A percentile compares a stretch with the other conserved stretches of the same genome.
Conservation (phyloP, 2,888 invertebrate genomes). For the Colostygia pectinataria region DNA sequence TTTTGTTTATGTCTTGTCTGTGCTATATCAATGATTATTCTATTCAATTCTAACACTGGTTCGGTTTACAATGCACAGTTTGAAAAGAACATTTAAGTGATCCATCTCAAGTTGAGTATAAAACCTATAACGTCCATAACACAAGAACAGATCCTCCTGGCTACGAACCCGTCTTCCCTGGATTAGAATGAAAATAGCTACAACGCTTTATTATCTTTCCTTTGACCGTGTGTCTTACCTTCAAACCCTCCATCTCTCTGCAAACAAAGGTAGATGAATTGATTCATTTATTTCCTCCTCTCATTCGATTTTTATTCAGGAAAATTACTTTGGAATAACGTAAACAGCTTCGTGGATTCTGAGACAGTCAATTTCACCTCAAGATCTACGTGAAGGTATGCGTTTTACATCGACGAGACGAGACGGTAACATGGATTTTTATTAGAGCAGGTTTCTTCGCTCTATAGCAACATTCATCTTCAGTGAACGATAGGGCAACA, state of each 20-base stretch:
- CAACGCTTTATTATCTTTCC: constrained; percentile 77
- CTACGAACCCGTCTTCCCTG: constrained; percentile 26
- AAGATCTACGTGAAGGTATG: constrained; percentile 21
- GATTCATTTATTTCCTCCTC: constrained; percentile 51
- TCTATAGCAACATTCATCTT: constrained; percentile 72
- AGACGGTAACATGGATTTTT: constrained; percentile 53
- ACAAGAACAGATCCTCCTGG: too few relatives aligned
- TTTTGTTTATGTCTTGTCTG: too few relatives aligned
- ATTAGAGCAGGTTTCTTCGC: constrained; percentile 65
- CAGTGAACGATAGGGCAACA: constrained; percentile 39
- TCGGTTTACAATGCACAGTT: too few relatives aligned
- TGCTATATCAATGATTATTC: too few relatives aligned
- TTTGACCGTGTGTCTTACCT: constrained; percentile 78
- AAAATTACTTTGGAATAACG: constrained; percentile 7
- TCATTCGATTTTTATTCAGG: constrained; percentile 30
- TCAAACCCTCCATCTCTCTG: constrained; percentile 50
- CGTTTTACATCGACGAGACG: constrained; percentile 38
- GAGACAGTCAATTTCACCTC: not conserved
- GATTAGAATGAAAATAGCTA: constrained; percentile 75
- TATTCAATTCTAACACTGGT: too few relatives aligned
- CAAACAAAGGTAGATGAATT: constrained; percentile 53
- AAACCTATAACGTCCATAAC: not conserved
- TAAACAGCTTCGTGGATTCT: constrained; percentile 4
- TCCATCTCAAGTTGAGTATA: not conserved
- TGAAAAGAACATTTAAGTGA: too few relatives aligned